Percentiles rank a stretch among this genome's conserved stretches.
Conservation (phyloP, 2,888 invertebrate species). For the Eupithecia inturbata region DNA sequence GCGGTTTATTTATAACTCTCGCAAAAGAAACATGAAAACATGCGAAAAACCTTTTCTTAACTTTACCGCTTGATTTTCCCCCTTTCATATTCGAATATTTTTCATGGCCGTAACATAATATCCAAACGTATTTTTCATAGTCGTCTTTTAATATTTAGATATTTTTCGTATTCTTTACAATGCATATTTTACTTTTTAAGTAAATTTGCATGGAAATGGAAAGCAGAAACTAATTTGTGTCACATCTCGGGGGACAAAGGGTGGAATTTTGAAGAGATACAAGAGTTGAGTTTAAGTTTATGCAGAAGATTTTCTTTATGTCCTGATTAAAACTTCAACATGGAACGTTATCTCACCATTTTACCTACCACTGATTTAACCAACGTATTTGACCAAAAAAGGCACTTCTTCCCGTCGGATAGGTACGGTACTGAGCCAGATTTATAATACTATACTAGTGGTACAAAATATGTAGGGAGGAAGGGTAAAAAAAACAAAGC, state of each 20-base stretch:
- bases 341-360: not conserved
- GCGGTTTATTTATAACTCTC: no score
- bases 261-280: constrained; percentile 28
- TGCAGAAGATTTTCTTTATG: not conserved
- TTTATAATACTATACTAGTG: no score
- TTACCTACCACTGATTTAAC: not conserved
- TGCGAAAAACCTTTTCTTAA: constrained; percentile 6
- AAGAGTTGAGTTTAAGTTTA: constrained; percentile 11
- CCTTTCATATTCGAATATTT: constrained; percentile 3
- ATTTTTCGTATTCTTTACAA: constrained; percentile 34
- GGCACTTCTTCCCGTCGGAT: no score
- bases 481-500: no score
- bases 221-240: constrained; percentile 51
- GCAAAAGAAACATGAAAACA: not conserved
- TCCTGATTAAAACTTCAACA: not conserved
- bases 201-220: constrained; percentile 53
- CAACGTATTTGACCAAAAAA: not conserved
- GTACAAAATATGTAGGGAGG: no score
- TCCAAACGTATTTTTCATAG: constrained; percentile 18
- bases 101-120: constrained; percentile 34
- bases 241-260: constrained; percentile 37
- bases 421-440: no score
- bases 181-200: constrained; percentile 45
- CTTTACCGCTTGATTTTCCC: not conserved
- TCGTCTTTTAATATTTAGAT: constrained; percentile 16